A percentile compares a stretch with the other conserved stretches of the same genome.
Evolutionary conservation across 2,888 invertebrate species (phyloP).

Genomic region (Leptopilina myrica): DNA sequence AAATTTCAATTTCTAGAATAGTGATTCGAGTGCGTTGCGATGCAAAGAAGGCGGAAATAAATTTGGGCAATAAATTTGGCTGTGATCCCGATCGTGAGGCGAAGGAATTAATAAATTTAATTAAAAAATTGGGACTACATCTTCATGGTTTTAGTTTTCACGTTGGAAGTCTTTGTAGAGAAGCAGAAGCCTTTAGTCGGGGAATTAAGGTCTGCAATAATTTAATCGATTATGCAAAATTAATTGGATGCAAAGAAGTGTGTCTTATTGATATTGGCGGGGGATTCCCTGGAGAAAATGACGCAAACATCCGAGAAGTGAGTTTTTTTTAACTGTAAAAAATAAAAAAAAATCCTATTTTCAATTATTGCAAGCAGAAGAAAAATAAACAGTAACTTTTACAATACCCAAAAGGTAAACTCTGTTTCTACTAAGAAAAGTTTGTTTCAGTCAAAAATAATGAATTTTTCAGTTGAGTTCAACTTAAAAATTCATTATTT

Average conservation of each 20-base stretch:
- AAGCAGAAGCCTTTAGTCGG: constrained; percentile 77
- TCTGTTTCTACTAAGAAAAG: too few relatives aligned
- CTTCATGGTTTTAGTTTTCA: constrained; percentile 72
- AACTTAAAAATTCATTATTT: too few relatives aligned
- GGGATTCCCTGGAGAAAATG: constrained; percentile 78
- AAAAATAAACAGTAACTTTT: too few relatives aligned
- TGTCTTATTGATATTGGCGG: constrained; percentile 81
- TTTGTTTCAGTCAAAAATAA: too few relatives aligned
- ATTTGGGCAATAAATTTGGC: constrained; percentile 68
- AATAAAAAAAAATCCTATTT: too few relatives aligned
- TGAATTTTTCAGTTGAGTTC: too few relatives aligned
- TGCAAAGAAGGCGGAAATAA: constrained; percentile 50
- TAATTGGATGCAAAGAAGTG: constrained; percentile 78
- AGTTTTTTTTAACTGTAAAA: neutral
- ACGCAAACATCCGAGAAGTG: constrained; percentile 61
- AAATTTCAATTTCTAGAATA: constrained; percentile 56
- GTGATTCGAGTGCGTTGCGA: constrained; percentile 69
- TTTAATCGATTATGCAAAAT: constrained; percentile 77
- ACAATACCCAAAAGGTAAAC: too few relatives aligned
- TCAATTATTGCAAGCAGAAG: too few relatives aligned
- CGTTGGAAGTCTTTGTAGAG: constrained; percentile 69
- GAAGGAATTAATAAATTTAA: constrained; percentile 61
- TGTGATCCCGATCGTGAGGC: constrained; percentile 67
- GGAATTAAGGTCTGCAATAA: constrained; percentile 78
- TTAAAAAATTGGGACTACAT: constrained; percentile 64